Percentiles rank a stretch among this genome's conserved stretches.
These are phyloP conservation scores for Phrynocephalus vlangalii DNA, from an alignment of 2,797 vertebrate genomes.

Conservation along the genomic window DNA sequence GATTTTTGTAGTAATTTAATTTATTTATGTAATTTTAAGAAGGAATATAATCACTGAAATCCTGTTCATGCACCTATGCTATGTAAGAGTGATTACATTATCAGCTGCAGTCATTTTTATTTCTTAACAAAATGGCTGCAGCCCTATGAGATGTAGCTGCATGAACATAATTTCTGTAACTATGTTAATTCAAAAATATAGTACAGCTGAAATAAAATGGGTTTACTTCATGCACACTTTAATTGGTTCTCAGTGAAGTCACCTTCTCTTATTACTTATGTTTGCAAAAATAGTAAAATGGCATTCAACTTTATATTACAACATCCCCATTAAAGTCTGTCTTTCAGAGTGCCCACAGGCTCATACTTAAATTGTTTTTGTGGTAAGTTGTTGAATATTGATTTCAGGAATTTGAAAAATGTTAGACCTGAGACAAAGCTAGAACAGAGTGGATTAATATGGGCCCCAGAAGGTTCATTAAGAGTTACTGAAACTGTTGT, in stretches of 20 bases:
- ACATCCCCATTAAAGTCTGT: neutral
- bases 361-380: neutral
- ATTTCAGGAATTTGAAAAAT: neutral
- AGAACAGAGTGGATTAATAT: neutral
- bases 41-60: too few relatives aligned
- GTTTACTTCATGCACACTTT: neutral
- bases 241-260: neutral
- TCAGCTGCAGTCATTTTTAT: too few relatives aligned
- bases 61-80: too few relatives aligned
- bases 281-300: neutral
- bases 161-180: too few relatives aligned
- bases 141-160: too few relatives aligned
- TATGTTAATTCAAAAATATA: neutral
- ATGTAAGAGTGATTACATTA: too few relatives aligned
- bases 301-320: too few relatives aligned
- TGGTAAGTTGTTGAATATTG: neutral
- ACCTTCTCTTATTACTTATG: neutral
- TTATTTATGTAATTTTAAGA: too few relatives aligned
- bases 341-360: neutral
- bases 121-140: too few relatives aligned
- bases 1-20: too few relatives aligned
- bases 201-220: neutral
- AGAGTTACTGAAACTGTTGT: too few relatives aligned
- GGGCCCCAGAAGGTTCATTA: too few relatives aligned
- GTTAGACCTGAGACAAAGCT: neutral